Evolutionary conservation across 2,888 invertebrate genomes (phyloP), one percentile per base, ranked within the genome.

Genomic region (Philopedon plagiatum): DNA sequence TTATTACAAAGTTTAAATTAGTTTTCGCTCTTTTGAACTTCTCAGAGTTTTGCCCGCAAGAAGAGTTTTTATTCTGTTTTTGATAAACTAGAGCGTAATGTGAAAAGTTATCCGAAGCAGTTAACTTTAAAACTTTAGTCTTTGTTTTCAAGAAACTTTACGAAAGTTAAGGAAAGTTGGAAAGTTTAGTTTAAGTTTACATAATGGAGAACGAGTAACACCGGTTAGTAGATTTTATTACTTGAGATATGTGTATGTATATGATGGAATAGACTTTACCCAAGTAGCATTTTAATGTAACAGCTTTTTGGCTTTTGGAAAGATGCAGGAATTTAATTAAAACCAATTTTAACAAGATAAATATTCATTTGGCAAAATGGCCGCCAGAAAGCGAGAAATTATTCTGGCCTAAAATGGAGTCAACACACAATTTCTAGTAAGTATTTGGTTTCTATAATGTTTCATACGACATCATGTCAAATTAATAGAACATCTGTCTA

Each of bases 1-100:
- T 72, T 67, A 72, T 72, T 72, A 67, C 32, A 72, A 67, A 72
- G 72, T 72, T 72, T 72, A 72, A 72, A 72, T 72, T 62, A 61
- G 67, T 72, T 72, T 66, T 66, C 49, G 62, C 67, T 72, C 63
- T 71, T 71, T 60, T 41, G 13, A 63, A 57, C 49, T 70, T 70
- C 62, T 54, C 63, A 41, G 46, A 70, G 57, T 57, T 63, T 63
- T 63, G 23, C 37, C 63, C 57, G 49, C 69, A 58, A 62, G 56
- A 54, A 56, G 51, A 64, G 51, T 71, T 71, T 71, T 71, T 57
- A 65, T 71, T 65, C 44, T 60, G 65, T 71, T 71, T 71, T 60
- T 56, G 60, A 71, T 65, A 71, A 71, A 64, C 71, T 64, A 44
- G 29, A 71, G 63, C 56, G 60, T 65, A 71, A 71, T 71, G 71